Conservation (phyloP, 1,140 invertebrate species). For the Gonatopus flavifemur region DNA sequence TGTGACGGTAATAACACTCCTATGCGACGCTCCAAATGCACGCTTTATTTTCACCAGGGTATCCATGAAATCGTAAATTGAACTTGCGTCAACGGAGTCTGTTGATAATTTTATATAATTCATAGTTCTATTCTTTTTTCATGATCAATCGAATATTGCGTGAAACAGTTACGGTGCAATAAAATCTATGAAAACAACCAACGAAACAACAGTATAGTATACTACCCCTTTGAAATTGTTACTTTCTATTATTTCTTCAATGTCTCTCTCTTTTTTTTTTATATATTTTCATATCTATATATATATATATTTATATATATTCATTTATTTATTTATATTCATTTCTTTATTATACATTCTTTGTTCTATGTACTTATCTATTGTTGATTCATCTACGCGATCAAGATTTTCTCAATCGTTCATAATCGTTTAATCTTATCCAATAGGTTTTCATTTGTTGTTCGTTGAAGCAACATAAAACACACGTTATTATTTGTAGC, state of each 20-base stretch:
- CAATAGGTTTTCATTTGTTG: no score
- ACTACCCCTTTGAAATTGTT: conserved; percentile 46
- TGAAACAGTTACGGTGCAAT: conserved; percentile 52
- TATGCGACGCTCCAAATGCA: no score
- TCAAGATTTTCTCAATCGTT: no score
- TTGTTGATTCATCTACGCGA: background rate
- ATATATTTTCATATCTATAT: conserved; percentile 2
- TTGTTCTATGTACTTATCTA: background rate
- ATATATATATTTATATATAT: conserved; percentile 24
- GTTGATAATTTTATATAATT: background rate
- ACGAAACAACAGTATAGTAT: conserved; percentile 55
- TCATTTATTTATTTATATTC: conserved; percentile 1
- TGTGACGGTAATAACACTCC: no score
- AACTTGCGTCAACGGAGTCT: no score
- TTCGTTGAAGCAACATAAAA: no score
- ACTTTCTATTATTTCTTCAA: conserved; percentile 30
- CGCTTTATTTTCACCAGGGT: no score
- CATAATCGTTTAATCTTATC: no score
- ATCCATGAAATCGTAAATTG: no score
- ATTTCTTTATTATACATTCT: background rate
- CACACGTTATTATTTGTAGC: no score
- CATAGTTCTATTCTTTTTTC: background rate
- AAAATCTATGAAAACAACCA: conserved; percentile 58
- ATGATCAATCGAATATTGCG: conserved; percentile 1
- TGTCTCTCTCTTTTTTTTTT: conserved; percentile 4